phyloP scores from a whole-genome alignment of 2,113 vertebrate species.

The Columbina picui region DNA sequence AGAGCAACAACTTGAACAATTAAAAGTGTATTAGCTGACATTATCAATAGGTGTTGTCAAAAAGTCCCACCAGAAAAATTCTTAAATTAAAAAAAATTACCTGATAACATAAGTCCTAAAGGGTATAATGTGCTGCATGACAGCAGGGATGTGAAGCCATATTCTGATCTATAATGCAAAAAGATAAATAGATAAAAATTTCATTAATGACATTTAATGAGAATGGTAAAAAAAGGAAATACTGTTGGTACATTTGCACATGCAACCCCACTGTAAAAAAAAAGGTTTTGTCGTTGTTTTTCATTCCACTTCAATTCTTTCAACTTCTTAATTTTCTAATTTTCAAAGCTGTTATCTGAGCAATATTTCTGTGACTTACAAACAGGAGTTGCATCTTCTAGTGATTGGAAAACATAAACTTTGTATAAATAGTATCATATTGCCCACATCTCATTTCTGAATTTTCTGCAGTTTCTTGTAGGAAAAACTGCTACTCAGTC shows the following conservation, averaged over 20 bases:
- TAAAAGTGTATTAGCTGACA: neutral
- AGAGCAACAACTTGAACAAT: conserved; percentile 1
- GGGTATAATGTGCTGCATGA: conserved; percentile 99
- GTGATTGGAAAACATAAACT: neutral
- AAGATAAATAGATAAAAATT: conserved; percentile 40
- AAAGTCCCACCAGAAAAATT: neutral
- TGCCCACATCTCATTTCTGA: neutral
- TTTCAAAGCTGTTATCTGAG: neutral
- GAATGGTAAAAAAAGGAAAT: conserved; percentile 2
- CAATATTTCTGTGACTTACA: neutral
- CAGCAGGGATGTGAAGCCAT: conserved; percentile 98
- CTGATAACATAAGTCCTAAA: conserved; percentile 98
- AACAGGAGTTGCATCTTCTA: neutral
- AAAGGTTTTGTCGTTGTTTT: neutral
- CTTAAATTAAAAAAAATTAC: conserved; percentile 75
- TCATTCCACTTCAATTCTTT: neutral
- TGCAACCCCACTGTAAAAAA: neutral
- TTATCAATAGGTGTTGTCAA: neutral
- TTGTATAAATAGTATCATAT: neutral
- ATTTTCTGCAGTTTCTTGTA: neutral
- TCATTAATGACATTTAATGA: conserved; percentile 22
- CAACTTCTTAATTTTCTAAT: neutral
- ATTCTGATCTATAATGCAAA: conserved; percentile 91
- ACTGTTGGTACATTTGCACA: neutral
- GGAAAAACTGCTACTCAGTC: neutral